These are phyloP conservation scores for Nomada goodeniana DNA, from an alignment of 2,888 invertebrate species.

Conservation along the genomic window DNA sequence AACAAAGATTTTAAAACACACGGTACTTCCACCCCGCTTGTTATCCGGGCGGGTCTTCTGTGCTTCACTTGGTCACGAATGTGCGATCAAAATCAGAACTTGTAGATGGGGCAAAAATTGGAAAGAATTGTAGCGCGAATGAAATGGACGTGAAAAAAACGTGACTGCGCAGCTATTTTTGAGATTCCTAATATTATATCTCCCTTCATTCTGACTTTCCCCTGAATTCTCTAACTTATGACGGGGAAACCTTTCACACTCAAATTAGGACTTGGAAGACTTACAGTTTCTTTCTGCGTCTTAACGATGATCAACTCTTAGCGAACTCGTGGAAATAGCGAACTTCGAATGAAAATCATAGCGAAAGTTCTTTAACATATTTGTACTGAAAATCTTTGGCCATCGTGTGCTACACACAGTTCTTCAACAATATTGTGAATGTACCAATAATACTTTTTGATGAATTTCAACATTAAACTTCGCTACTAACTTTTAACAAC, in stretches of 20 bases:
- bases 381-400: background rate
- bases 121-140: background rate
- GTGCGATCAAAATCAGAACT: background rate
- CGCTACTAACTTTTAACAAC: background rate
- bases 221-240: background rate
- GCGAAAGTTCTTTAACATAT: background rate
- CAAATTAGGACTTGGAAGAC: background rate
- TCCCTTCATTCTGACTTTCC: background rate
- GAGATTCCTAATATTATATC: background rate
- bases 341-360: background rate
- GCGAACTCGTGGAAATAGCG: background rate
- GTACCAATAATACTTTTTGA: background rate
- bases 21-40: background rate
- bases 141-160: background rate
- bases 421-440: background rate
- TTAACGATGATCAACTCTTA: background rate
- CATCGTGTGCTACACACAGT: background rate
- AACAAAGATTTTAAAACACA: background rate
- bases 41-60: background rate
- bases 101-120: background rate
- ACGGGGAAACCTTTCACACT: background rate
- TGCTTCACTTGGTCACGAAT: background rate
- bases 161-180: constrained; percentile 10
- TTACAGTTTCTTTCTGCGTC: background rate
- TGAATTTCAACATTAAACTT: background rate